Percentiles rank a stretch among this genome's conserved stretches.
Evolutionary conservation across 1,140 invertebrate species (phyloP).

Genomic region (Drosophila mauritiana): DNA sequence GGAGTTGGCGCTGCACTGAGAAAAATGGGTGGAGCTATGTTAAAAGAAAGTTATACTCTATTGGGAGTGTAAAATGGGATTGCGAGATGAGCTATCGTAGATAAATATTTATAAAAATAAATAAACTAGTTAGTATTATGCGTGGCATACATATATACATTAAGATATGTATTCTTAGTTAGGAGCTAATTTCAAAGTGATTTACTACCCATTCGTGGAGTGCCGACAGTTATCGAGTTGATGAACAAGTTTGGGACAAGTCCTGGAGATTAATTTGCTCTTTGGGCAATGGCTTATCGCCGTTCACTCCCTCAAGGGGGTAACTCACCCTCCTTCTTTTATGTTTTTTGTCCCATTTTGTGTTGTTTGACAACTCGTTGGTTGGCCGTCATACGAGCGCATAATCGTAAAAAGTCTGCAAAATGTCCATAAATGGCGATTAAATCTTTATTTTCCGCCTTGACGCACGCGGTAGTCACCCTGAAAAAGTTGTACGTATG

Average conservation of each 20-base stretch:
- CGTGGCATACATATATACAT: no score
- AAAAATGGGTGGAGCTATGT: background rate
- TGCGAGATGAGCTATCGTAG: no score
- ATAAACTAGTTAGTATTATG: no score
- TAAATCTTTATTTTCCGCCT: conserved; percentile 79
- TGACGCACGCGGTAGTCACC: conserved; percentile 53
- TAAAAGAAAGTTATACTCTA: no score
- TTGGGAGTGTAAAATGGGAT: background rate
- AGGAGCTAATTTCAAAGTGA: background rate
- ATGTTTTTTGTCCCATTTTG: background rate
- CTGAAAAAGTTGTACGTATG: background rate
- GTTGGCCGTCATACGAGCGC: conserved; percentile 22
- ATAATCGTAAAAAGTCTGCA: conserved; percentile 61
- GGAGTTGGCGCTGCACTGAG: background rate
- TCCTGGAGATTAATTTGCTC: conserved; percentile 43
- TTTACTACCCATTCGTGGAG: conserved; percentile 1
- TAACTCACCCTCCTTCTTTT: background rate
- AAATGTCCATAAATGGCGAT: conserved; percentile 70
- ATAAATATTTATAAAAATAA: background rate
- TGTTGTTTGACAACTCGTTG: conserved; percentile 55
- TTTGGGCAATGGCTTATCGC: conserved; percentile 16
- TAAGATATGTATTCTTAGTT: no score
- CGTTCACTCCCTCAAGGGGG: conserved; percentile 13
- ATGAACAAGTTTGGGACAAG: conserved; percentile 39
- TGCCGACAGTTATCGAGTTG: conserved; percentile 38